Conservation (phyloP, 2,113 vertebrate species). For the Bufo bufo region DNA sequence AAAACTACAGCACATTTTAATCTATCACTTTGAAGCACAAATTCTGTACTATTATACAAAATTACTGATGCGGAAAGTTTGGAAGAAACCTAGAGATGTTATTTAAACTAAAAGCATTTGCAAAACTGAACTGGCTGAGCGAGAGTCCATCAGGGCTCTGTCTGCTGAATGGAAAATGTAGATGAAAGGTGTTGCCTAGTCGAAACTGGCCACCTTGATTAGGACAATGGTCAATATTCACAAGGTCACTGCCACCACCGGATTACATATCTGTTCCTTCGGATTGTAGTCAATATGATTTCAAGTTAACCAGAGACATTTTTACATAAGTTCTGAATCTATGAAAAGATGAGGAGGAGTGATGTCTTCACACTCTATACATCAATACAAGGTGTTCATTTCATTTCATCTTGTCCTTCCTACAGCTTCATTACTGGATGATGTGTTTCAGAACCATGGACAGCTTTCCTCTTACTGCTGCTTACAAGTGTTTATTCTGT, state of each 20-base stretch:
- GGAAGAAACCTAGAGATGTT: constrained; percentile 3
- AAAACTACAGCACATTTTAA: neutral
- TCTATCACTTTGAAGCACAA: neutral
- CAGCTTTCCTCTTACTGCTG: neutral
- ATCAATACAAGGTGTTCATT: neutral
- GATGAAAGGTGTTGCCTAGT: neutral
- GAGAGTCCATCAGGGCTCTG: neutral
- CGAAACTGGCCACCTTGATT: constrained; percentile 5
- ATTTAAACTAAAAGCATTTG: neutral
- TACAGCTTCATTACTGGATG: neutral
- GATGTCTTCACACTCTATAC: neutral
- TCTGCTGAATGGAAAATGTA: neutral
- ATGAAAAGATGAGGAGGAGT: constrained; percentile 7
- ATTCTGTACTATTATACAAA: neutral
- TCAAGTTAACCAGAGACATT: neutral
- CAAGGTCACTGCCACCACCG: neutral
- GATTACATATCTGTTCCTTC: neutral
- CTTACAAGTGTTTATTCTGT: too few relatives aligned
- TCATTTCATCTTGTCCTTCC: neutral
- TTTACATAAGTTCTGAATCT: neutral
- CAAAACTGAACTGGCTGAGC: neutral
- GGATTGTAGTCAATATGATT: constrained; percentile 19
- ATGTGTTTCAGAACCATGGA: constrained; percentile 1
- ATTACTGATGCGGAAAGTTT: constrained; percentile 6
- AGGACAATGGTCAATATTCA: neutral